Evolutionary conservation across 1,140 invertebrate species (phyloP), one percentile per base, ranked within the genome.

Genomic region (Daktulosphaira vitifoliae): DNA sequence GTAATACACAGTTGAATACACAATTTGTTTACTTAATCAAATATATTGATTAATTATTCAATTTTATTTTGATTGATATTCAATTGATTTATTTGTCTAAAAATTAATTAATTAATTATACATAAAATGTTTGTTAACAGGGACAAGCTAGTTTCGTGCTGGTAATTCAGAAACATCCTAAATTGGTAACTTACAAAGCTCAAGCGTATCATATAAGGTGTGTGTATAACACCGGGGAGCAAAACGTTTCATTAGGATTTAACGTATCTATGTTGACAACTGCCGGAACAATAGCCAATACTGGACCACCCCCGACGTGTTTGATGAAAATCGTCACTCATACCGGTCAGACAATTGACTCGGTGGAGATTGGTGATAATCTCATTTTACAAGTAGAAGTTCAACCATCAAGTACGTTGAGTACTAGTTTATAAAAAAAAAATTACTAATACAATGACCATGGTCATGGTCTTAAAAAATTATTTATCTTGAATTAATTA

Each of bases 191-290:
- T 5, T 92, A 89, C 73, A 90, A 92, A 70, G 90, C 92, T 2
- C 90, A 93, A 77, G 92, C 92, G 1, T 96, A 95, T 76, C 90
- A 94, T 74, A 92, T 95, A 49, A 92, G 90, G 75, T 96, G 92
- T 75, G 86, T 94, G 52, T 95, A 95, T 74, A 88, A 92, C 75
- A 94, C 90, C 1, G 90, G 90, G 65, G 91, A 94, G 75, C 90
- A 92, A 75, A 93, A 92, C 62, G 90, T 96, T 0, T 94, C 89
- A 0, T 76, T 95, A 6, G 91, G 91, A 7, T 95, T 96, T 73
- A 95, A 95, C 71, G 91, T 96, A 1, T 92, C 90, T 0, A 95
- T 95, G 91, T 76, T 95, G 53, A 96, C 92, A 1, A 95, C 92
- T 3, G 90, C 91, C 2, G 92, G 91, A 25, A 96, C 92, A 0